Percentiles rank a stretch among this genome's conserved stretches.
These are phyloP conservation scores for Dysdera silvatica DNA, from an alignment of 1,140 invertebrate species.

Conservation along the genomic window DNA sequence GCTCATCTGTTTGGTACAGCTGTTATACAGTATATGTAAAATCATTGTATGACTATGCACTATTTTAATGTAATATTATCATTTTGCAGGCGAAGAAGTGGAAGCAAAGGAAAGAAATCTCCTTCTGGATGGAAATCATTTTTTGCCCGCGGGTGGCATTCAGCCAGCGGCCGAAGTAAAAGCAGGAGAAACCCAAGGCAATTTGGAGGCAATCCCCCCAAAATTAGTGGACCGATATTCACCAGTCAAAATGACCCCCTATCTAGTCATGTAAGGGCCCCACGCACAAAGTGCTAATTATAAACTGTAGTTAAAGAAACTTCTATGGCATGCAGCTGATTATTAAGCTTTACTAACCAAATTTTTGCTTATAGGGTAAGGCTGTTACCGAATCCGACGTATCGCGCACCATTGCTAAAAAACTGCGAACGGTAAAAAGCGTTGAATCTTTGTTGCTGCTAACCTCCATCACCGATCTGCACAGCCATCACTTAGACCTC, in stretches of 20 bases:
- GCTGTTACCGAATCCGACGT: slow-evolving; percentile 35
- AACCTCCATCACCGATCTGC: not conserved
- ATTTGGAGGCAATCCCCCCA: slow-evolving; percentile 13
- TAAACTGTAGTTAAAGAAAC: too few species aligned
- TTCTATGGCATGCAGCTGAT: too few species aligned
- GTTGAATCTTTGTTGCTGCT: slow-evolving; percentile 56
- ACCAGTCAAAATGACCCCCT: too few species aligned
- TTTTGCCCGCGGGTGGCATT: slow-evolving; percentile 44
- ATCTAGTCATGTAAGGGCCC: too few species aligned
- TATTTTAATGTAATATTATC: not conserved
- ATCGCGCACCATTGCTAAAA: slow-evolving; percentile 40
- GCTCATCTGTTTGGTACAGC: too few species aligned
- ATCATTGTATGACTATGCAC: not conserved
- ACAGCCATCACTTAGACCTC: not conserved
- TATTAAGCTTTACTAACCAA: too few species aligned
- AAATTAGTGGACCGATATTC: slow-evolving; percentile 28
- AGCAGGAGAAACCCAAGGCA: not conserved
- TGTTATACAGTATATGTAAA: too few species aligned
- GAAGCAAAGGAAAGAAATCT: slow-evolving; percentile 58
- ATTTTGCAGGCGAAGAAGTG: slow-evolving; percentile 43
- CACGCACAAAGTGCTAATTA: too few species aligned
- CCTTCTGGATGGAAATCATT: slow-evolving; percentile 72
- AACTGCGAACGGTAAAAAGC: slow-evolving; percentile 59
- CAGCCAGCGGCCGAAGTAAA: slow-evolving; percentile 42
- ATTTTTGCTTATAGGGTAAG: slow-evolving; percentile 32